Evolutionary conservation across 2,113 vertebrate species (phyloP).

Genomic region (Rhipidura dahli): DNA sequence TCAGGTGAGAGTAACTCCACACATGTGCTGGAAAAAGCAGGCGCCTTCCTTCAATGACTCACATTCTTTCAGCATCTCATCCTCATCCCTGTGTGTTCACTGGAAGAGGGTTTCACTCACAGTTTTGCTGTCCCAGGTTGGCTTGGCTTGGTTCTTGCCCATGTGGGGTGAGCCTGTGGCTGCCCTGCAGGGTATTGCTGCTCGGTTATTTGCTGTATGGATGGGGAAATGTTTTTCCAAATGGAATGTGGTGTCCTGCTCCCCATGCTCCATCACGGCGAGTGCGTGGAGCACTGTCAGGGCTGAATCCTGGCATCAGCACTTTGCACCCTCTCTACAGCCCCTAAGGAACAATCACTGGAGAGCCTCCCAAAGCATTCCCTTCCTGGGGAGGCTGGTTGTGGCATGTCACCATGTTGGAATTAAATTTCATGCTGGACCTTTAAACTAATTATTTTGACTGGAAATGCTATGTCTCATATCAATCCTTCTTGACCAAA

Average conservation of each 20-base stretch:
- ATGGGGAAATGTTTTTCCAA: background rate
- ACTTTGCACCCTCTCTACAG: background rate
- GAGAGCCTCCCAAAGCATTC: background rate
- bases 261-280: rapidly evolving
- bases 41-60: background rate
- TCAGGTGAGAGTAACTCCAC: conserved; percentile 36
- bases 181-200: background rate
- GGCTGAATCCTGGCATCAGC: background rate
- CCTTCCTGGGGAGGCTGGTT: background rate
- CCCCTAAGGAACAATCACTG: background rate
- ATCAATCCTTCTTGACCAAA: rapidly evolving
- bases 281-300: rapidly evolving
- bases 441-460: background rate
- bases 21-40: background rate
- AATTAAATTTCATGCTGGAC: background rate
- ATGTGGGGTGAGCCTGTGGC: rapidly evolving
- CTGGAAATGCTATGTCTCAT: rapidly evolving
- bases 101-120: background rate
- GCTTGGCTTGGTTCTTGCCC: background rate
- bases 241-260: background rate
- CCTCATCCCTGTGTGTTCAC: rapidly evolving
- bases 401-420: background rate
- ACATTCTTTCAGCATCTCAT: background rate
- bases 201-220: background rate
- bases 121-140: background rate